These are phyloP conservation scores for Caenorhabditis sp. DNA, from an alignment of 2,888 invertebrate species.

Conservation along the genomic window DNA sequence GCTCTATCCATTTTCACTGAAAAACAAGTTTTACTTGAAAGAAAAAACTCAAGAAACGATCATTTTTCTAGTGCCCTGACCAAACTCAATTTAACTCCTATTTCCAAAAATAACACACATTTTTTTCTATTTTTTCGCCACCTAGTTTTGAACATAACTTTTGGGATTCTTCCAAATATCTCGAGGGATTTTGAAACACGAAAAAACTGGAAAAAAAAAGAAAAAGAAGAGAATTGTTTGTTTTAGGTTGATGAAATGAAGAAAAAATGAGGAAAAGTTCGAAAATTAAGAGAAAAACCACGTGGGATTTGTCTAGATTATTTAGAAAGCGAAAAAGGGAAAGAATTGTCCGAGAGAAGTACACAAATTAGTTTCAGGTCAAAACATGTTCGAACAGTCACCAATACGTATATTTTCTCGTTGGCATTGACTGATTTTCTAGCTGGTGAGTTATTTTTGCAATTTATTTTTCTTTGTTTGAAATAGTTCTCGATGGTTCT, in stretches of 20 bases:
- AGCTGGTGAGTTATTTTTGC: conserved; percentile 36
- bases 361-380: conserved; percentile 22
- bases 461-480: neutral
- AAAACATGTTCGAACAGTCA: conserved; percentile 65
- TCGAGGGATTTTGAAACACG: neutral
- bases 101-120: neutral
- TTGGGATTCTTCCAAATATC: neutral
- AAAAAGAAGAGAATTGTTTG: neutral
- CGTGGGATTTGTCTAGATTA: neutral
- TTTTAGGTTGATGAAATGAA: neutral
- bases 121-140: neutral
- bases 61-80: neutral
- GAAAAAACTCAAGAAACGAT: neutral
- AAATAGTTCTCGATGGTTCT: too few species aligned
- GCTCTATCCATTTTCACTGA: too few species aligned
- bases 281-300: conserved; percentile 1
- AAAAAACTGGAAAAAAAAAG: neutral
- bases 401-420: conserved; percentile 69
- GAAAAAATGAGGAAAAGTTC: neutral
- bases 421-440: conserved; percentile 69
- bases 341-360: neutral
- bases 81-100: neutral
- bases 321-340: neutral
- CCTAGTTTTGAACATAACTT: neutral
- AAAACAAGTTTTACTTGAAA: too few species aligned